Evolutionary conservation across 2,113 vertebrate species (phyloP).

Genomic region (Bungarus multicinctus): DNA sequence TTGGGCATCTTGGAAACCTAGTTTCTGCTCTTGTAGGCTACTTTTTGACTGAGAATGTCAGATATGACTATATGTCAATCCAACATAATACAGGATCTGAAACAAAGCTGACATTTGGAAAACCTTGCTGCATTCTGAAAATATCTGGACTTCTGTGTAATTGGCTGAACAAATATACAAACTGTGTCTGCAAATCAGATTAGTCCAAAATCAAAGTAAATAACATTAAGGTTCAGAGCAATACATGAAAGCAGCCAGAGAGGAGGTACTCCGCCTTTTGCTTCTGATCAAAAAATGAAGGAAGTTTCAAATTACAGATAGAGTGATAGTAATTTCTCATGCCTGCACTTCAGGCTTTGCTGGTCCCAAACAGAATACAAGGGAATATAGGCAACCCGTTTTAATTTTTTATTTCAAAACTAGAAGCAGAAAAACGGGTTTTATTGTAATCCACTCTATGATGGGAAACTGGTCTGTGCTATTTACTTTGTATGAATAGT

Average conservation of each 20-base stretch:
- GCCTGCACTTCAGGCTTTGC: background rate
- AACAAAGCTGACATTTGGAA: background rate
- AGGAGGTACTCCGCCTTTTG: background rate
- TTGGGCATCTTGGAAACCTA: background rate
- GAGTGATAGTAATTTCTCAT: background rate
- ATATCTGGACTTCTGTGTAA: background rate
- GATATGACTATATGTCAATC: background rate
- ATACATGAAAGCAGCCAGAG: background rate
- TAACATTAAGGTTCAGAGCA: background rate
- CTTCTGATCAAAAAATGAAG: background rate
- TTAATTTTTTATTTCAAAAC: background rate
- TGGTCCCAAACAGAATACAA: background rate
- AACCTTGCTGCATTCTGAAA: background rate
- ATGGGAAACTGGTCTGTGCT: background rate
- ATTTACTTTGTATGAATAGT: background rate
- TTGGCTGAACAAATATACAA: background rate
- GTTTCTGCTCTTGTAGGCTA: background rate
- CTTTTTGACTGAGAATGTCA: background rate
- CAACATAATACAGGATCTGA: background rate
- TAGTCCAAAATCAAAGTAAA: background rate
- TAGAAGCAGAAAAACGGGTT: background rate
- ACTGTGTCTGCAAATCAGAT: background rate
- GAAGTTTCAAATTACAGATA: background rate
- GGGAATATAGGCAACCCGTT: background rate
- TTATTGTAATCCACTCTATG: background rate